Evolutionary conservation across 2,113 vertebrate genomes (phyloP), one percentile per base, ranked within the genome.

Genomic region (Sinosuthora webbiana): DNA sequence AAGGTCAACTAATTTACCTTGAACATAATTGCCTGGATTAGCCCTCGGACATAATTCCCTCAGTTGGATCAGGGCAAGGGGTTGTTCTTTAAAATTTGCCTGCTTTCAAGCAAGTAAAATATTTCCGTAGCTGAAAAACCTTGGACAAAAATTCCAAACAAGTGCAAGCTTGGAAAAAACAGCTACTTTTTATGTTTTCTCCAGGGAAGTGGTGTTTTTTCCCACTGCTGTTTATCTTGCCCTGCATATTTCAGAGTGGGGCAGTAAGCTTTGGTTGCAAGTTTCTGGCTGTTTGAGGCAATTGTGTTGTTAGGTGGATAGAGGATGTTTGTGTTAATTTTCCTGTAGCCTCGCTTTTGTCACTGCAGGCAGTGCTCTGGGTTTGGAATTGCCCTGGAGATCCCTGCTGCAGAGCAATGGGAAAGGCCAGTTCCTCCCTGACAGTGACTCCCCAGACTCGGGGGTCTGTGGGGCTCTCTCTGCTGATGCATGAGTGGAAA

Each of bases 1-100:
- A 6, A 89, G 53, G 84, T 91, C 89, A 69, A 53, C 33, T 84
- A 90, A 89, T 74, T 95, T 94, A 86, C 71, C 83, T 94, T 81
- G 68, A 68, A 70, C 1, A 1, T 88, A 91, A 93, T 91, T 90
- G 87, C 69, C 87, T 94, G 56, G 80, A 89, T 95, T 95, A 92
- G 47, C 69, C 37, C 10, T 81, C 0, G 0, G 67, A 74, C 53
- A 44, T 81, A 87, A 84, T 76, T 94, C 56, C 23, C 27, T 78
- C 74, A 59, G 65, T 2, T 85, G 52, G 74, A 93, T 56, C 57
- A 73, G 49, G 6, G 5, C 24, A 50, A 83, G 94, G 85, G 52
- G 35, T 74, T 92, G 35, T 59, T 89, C 64, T 86, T 92, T 64
- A 83, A 89, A 89, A 84, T 35, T 41, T 63, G 33, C 24, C 39